Evolutionary conservation across 30 jellyfish, hydroid and myxozoan species (phyloP), one percentile per base, ranked within the genome.

Genomic region (Nemopilema nomurai): DNA sequence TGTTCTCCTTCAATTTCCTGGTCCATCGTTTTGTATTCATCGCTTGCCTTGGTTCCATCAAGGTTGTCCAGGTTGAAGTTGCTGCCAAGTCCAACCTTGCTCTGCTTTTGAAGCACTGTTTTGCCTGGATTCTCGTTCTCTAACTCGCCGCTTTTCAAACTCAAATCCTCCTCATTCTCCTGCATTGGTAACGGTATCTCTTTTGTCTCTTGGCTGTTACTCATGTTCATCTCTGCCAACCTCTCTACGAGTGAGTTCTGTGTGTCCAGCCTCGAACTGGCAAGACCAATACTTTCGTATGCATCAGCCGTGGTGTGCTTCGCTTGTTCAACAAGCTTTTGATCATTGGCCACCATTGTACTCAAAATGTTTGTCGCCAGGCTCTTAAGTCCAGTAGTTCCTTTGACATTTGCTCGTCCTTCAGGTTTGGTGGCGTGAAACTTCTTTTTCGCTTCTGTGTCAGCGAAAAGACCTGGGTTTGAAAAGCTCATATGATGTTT

Each of bases 111-210:
- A 29, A 66, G 80, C 29, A 85, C 88, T 0, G 94, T 74, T 27
- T 85, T 75, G 1, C 88, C 88, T 64, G 94, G 94, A 75, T 85
- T 76, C 32, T 85, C 88, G 1, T 76, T 69, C 49, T 74, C 72
- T 1, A 66, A 4, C 0, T 24, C 85, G 7, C 67, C 68, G 0
- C 27, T 57, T 17, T 9, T 49, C 21, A 65, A 19, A 31, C 94
- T 75, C 9, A 70, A 31, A 32, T 85, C 83, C 20, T 64, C 88
- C 19, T 28, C 49, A 69, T 77, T 86, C 51, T 86, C 87, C 8
- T 1, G 50, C 21, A 28, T 41, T 20, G 85, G 74, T 28, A 41
- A 26, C 13, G 82, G 87, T 7, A 73, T 68, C 52, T 24, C 87
- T 16, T 49, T 57, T 31, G 28, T 31, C 23, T 26, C 19, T 25